Evolutionary conservation across 2,113 vertebrate genomes (phyloP), one percentile per base, ranked within the genome.

Genomic region (Maylandia zebra): DNA sequence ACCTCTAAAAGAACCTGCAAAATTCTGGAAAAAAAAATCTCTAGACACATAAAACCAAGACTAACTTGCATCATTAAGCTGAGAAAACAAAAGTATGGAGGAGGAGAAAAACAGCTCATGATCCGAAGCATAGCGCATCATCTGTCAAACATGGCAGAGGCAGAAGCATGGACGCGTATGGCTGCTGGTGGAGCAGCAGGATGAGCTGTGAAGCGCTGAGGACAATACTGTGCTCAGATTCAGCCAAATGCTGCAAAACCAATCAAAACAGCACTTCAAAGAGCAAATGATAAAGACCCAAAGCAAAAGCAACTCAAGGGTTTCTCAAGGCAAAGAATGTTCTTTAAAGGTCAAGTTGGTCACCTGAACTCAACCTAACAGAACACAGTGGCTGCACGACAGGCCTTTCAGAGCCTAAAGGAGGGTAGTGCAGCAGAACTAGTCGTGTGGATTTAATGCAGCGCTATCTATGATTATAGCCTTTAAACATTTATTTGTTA

Each of bases 1-100:
- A 45, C 38, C 14, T 74, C 13, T 4, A 27, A 5, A 74, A 74
- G 8, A 27, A 14, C 5, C n/a, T 1, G n/a, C 8, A 74, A 24
- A 45, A 1, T 74, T 45, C 69, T 45, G 69, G 4, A 2, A 10
- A 38, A 38, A 19, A n/a, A 43, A 41, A 43, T 2, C 13, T 27
- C 13, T 1, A 16, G 0, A 74, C 17, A 27, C 13, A 17, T 27
- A 0, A 74, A 74, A 3, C 13, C 41, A 45, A 27, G 69, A 1
- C 41, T 74, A 7, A 2, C 41, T 17, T 16, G 13, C 1, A 48
- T 24, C 14, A 48, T 16, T 17, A 30, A 10, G 14, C 4, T 74
- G 14, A 7, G 22, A 48, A 43, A 22, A 74, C 3, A 74, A 74
- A 30, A 74, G 69, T 45, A 0, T 74, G 41, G 36, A 27, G n/a